phyloP scores from a whole-genome alignment of 2,888 invertebrate genomes.

The Selenia dentaria region DNA sequence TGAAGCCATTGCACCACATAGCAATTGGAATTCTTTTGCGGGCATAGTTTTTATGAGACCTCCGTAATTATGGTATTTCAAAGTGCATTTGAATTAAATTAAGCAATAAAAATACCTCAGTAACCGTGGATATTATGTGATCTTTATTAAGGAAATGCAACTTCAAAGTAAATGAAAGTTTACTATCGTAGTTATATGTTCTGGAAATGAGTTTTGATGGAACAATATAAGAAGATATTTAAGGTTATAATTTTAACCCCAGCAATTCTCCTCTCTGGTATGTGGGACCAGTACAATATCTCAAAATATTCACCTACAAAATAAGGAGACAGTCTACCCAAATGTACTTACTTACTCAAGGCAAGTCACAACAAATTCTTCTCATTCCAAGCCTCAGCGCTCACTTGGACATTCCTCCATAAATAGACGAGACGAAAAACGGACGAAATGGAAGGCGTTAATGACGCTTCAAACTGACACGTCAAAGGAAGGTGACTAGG shows the following conservation, averaged over 20 bases:
- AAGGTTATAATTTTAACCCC: too few species aligned
- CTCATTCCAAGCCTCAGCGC: slow-evolving; percentile 35
- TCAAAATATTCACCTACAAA: slow-evolving; percentile 1
- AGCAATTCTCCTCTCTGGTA: too few species aligned
- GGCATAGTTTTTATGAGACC: slow-evolving; percentile 20
- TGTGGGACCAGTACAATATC: too few species aligned
- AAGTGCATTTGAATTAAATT: slow-evolving; percentile 22
- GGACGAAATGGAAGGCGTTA: slow-evolving; percentile 25
- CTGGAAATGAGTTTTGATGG: too few species aligned
- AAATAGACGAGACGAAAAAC: slow-evolving; percentile 43
- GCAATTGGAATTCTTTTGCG: slow-evolving; percentile 25
- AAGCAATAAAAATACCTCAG: slow-evolving; percentile 8
- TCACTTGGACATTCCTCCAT: slow-evolving; percentile 30
- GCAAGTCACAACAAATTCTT: slow-evolving; percentile 43
- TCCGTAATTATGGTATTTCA: slow-evolving; percentile 25
- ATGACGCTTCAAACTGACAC: slow-evolving; percentile 26
- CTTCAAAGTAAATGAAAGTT: not conserved
- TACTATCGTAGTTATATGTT: too few species aligned
- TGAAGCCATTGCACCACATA: slow-evolving; percentile 28
- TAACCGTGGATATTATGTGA: slow-evolving; percentile 6
- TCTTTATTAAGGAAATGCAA: slow-evolving; percentile 6
- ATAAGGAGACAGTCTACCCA: slow-evolving; percentile 5
- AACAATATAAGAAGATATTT: too few species aligned
- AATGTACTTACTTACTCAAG: slow-evolving; percentile 19
- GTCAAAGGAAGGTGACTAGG: slow-evolving; percentile 17